Evolutionary conservation across 2,113 vertebrate genomes (phyloP).

Genomic region (Platanista minor): DNA sequence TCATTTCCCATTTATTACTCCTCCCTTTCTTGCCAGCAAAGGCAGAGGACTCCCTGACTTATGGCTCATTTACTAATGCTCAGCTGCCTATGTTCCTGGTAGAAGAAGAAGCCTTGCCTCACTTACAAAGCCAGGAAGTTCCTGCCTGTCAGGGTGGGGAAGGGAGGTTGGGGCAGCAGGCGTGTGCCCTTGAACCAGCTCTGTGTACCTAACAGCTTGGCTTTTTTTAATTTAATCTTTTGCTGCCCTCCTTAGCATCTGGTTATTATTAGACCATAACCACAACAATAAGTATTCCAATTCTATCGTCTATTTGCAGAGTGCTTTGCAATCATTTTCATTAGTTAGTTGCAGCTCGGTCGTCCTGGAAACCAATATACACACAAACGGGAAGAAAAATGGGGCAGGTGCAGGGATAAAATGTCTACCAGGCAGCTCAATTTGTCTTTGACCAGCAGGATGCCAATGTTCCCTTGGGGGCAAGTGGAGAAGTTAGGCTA

Average conservation of each 20-base stretch:
- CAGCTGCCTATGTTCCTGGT: neutral
- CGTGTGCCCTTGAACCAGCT: neutral
- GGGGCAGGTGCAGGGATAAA: neutral
- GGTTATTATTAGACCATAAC: slow-evolving; percentile 71
- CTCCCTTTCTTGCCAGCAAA: neutral
- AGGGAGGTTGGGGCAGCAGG: too few relatives aligned
- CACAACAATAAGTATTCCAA: slow-evolving; percentile 62
- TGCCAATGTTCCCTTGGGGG: slow-evolving; percentile 26
- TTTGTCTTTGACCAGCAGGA: slow-evolving; percentile 71
- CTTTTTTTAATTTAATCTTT: slow-evolving; percentile 68
- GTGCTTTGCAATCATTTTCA: slow-evolving; percentile 43
- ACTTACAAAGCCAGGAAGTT: neutral
- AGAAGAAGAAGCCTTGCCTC: neutral
- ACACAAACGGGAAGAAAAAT: slow-evolving; percentile 66
- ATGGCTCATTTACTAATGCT: neutral
- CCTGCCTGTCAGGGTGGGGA: neutral
- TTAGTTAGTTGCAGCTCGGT: slow-evolving; percentile 57
- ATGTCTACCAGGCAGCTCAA: slow-evolving; percentile 48
- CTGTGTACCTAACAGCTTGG: slow-evolving; percentile 59
- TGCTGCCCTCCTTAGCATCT: slow-evolving; percentile 59
- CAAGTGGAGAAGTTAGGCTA: slow-evolving; percentile 47
- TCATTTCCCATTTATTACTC: neutral
- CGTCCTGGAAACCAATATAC: slow-evolving; percentile 63
- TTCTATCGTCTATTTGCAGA: slow-evolving; percentile 50
- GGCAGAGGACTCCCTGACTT: neutral